Evolutionary conservation across 1,140 invertebrate genomes (phyloP).

Genomic region (Drosophila mauritiana): DNA sequence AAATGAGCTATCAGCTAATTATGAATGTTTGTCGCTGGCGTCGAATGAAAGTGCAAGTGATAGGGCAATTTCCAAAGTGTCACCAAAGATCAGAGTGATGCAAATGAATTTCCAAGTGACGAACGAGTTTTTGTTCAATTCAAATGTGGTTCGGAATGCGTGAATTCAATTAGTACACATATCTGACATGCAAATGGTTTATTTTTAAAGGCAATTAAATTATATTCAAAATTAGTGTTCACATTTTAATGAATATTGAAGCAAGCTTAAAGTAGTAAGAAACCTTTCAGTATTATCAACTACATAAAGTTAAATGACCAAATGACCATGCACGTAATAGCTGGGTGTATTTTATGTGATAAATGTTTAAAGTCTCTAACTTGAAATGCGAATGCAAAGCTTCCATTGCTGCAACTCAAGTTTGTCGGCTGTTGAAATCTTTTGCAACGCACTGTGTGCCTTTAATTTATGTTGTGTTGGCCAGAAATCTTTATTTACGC

Average conservation of each 20-base stretch:
- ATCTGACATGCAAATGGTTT: not conserved
- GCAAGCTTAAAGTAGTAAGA: too few species aligned
- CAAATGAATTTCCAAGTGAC: constrained; percentile 9
- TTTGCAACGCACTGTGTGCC: constrained; percentile 12
- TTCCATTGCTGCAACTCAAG: not conserved
- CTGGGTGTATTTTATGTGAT: not conserved
- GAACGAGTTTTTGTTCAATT: not conserved
- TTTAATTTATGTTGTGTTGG: constrained; percentile 35
- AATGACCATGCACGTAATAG: too few species aligned
- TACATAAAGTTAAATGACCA: too few species aligned
- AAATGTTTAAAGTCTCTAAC: not conserved
- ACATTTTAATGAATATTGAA: not conserved
- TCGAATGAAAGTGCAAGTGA: constrained; percentile 20
- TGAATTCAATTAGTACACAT: not conserved
- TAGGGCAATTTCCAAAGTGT: constrained; percentile 15
- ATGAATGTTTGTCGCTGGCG: constrained; percentile 1
- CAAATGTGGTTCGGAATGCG: not conserved
- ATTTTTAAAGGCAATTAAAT: not conserved
- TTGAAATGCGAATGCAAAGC: not conserved
- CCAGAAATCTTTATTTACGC: constrained; percentile 40
- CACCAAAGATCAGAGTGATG: constrained; percentile 7
- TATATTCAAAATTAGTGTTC: not conserved
- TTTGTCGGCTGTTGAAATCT: constrained; percentile 4
- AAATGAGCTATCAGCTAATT: constrained; percentile 39
- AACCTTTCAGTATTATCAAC: too few species aligned